phyloP scores from a whole-genome alignment of 2,113 vertebrate genomes.

The Euleptes europaea region DNA sequence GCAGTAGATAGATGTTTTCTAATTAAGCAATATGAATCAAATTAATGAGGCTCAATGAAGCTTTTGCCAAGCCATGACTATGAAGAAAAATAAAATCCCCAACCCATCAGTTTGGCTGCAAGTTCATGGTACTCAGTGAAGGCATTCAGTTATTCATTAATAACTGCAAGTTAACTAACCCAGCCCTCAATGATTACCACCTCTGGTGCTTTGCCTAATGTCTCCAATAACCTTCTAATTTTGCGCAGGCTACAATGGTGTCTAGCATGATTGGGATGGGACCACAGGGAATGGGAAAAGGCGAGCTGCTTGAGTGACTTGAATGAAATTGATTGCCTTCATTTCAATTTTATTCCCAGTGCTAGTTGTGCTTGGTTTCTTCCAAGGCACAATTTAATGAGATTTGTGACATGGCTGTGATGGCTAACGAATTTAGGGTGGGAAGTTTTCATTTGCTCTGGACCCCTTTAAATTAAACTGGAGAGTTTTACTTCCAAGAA shows the following conservation, averaged over 20 bases:
- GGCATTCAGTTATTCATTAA: slow-evolving; percentile 2
- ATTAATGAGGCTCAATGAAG: not conserved
- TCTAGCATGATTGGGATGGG: slow-evolving; percentile 37
- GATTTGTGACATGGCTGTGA: slow-evolving; percentile 29
- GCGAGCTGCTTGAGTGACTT: slow-evolving; percentile 32
- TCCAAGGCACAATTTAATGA: slow-evolving; percentile 50
- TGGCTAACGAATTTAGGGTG: slow-evolving; percentile 22
- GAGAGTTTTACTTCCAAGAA: slow-evolving; percentile 40
- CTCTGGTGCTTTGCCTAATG: slow-evolving; percentile 28
- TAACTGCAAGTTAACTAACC: not conserved
- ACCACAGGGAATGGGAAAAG: slow-evolving; percentile 13
- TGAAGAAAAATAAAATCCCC: not conserved
- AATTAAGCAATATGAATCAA: slow-evolving; percentile 5
- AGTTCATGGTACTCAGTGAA: not conserved
- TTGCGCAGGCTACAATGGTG: slow-evolving; percentile 15
- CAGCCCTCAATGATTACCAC: slow-evolving; percentile 3
- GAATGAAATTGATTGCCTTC: slow-evolving; percentile 53
- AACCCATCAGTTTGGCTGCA: not conserved
- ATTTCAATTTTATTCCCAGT: slow-evolving; percentile 56
- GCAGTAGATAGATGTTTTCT: not conserved
- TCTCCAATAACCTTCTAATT: slow-evolving; percentile 42
- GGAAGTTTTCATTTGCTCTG: slow-evolving; percentile 52
- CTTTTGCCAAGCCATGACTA: not conserved
- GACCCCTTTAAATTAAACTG: slow-evolving; percentile 45
- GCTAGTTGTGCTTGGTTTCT: slow-evolving; percentile 6